These are phyloP conservation scores for Coptodon bakossiorum DNA, from an alignment of 2,113 vertebrate species.

Conservation along the genomic window DNA sequence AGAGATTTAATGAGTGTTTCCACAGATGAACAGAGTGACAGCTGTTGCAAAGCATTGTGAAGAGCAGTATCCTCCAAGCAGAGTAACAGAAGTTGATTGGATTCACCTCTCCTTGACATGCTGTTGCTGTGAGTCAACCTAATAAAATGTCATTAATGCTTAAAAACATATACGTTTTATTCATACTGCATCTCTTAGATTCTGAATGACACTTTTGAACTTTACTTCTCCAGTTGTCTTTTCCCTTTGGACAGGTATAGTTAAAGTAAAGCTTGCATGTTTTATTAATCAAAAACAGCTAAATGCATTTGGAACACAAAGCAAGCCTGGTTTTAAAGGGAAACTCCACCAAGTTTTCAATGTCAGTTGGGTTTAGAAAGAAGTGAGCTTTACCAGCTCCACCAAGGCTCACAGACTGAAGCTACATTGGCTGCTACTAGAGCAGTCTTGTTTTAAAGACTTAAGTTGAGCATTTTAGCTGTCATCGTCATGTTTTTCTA, in stretches of 20 bases:
- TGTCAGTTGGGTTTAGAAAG: background rate
- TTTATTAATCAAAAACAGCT: background rate
- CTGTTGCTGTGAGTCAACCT: background rate
- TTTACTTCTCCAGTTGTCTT: background rate
- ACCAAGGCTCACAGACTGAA: background rate
- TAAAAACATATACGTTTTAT: background rate
- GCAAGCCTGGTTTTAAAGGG: background rate
- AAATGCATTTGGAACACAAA: background rate
- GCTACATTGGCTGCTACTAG: background rate
- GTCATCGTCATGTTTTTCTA: background rate
- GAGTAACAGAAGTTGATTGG: conserved; percentile 1
- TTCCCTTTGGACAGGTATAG: background rate
- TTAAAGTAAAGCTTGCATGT: background rate
- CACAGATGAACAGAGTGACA: background rate
- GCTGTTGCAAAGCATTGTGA: background rate
- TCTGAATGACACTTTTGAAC: background rate
- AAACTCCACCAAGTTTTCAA: background rate
- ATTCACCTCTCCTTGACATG: background rate
- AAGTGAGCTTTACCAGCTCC: background rate
- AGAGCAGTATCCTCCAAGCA: background rate
- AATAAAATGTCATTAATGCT: background rate
- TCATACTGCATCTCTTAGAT: background rate
- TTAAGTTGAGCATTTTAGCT: background rate
- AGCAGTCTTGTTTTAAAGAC: background rate
- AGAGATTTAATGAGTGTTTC: conserved; percentile 3